A percentile compares a stretch with the other conserved stretches of the same genome.
Evolutionary conservation across 2,797 vertebrate species (phyloP).

Genomic region (Sardinella longiceps): DNA sequence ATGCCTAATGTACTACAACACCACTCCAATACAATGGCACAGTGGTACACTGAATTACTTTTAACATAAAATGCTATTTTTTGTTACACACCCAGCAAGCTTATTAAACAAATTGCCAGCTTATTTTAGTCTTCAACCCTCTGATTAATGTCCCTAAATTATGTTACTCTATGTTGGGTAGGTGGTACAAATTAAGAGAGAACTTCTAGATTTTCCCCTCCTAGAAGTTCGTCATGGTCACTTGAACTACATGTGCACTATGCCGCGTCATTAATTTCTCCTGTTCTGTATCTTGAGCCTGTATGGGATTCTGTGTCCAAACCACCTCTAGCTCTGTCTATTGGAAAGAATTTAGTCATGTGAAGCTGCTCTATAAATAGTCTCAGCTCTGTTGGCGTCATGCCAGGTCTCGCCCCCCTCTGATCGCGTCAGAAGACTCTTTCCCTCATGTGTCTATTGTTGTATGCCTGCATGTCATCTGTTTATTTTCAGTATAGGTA

Average conservation of each 20-base stretch:
- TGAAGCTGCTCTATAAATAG: constrained; percentile 30
- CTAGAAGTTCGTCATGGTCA: background rate
- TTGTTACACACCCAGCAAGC: background rate
- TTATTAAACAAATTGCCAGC: background rate
- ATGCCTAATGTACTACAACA: background rate
- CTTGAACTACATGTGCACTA: background rate
- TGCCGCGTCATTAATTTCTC: background rate
- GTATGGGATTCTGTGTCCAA: background rate
- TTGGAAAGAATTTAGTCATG: constrained; percentile 33
- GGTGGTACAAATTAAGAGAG: background rate
- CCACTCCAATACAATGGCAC: background rate
- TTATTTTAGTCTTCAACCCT: background rate
- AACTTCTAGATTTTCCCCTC: background rate
- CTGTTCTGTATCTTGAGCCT: background rate
- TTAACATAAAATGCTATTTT: too few species aligned
- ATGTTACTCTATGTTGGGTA: too few species aligned
- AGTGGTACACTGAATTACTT: background rate
- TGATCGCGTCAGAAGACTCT: background rate
- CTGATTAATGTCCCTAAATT: background rate
- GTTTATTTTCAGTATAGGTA: background rate
- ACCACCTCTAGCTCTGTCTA: constrained; percentile 17
- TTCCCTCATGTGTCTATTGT: background rate
- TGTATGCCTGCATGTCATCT: background rate
- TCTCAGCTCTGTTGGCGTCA: constrained; percentile 8
- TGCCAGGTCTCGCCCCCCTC: background rate